Evolutionary conservation across 2,113 vertebrate species (phyloP).

Genomic region (Verasper variegatus): DNA sequence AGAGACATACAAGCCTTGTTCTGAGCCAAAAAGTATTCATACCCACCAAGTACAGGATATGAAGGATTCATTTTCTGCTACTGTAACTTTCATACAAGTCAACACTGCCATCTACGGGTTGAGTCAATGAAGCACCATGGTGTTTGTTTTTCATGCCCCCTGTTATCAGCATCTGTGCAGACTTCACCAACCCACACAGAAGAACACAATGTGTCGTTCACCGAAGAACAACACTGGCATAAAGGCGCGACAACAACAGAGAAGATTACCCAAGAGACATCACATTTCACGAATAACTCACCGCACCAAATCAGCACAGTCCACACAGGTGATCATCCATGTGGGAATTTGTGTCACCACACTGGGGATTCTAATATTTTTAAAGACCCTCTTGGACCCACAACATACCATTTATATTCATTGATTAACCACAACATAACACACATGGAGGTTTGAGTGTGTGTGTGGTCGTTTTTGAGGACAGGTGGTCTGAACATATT

Average conservation of each 20-base stretch:
- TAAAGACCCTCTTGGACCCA: too few species aligned
- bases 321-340: too few species aligned
- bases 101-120: constrained; percentile 61
- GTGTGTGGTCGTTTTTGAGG: too few species aligned
- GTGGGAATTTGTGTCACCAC: too few species aligned
- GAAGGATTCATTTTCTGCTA: not conserved
- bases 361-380: too few species aligned
- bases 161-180: constrained; percentile 18
- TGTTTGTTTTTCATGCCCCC: not conserved
- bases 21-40: too few species aligned
- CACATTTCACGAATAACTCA: not conserved
- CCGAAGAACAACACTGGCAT: not conserved
- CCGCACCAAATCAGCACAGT: too few species aligned
- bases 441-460: too few species aligned
- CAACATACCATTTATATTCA: too few species aligned
- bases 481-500: too few species aligned
- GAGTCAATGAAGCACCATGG: not conserved
- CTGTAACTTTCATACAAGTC: constrained; percentile 15
- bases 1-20: not conserved
- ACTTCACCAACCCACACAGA: constrained; percentile 8
- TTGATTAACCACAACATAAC: too few species aligned
- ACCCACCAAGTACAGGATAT: not conserved
- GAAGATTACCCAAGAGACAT: not conserved
- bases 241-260: not conserved
- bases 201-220: not conserved